A percentile compares a stretch with the other conserved stretches of the same genome.
These are phyloP conservation scores for Scytalopus superciliaris DNA, from an alignment of 2,113 vertebrate genomes.

Conservation along the genomic window DNA sequence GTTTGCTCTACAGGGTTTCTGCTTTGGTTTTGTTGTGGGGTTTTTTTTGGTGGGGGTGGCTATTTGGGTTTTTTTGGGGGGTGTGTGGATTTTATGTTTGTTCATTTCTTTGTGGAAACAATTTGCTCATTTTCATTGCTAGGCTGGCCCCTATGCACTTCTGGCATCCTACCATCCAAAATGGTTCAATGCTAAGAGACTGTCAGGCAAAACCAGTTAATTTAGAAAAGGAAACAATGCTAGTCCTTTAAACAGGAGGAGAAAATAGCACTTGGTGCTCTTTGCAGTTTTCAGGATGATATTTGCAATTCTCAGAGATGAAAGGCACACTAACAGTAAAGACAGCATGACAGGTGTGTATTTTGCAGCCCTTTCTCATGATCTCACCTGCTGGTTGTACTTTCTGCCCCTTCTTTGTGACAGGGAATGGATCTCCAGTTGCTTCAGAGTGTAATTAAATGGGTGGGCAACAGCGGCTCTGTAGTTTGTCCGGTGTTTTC, in stretches of 20 bases:
- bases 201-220: not conserved
- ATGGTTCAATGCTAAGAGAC: not conserved
- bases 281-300: not conserved
- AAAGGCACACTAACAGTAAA: not conserved
- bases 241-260: not conserved
- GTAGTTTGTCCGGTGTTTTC: slow-evolving; percentile 55
- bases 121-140: not conserved
- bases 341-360: not conserved
- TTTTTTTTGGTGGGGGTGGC: too few species aligned
- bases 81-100: not conserved
- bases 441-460: slow-evolving; percentile 69
- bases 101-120: not conserved
- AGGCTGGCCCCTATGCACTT: not conserved
- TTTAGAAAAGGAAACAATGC: not conserved
- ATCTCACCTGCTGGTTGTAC: slow-evolving; percentile 75
- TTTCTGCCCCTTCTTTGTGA: slow-evolving; percentile 52
- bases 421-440: slow-evolving; percentile 66
- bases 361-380: not conserved
- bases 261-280: not conserved
- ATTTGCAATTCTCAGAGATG: not conserved
- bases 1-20: not conserved
- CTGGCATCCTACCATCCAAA: not conserved
- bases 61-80: not conserved
- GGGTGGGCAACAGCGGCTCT: slow-evolving; percentile 73
- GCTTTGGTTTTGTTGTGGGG: not conserved